These are phyloP conservation scores for Ctenosaura bakeri DNA, from an alignment of 2,797 vertebrate genomes.

Conservation along the genomic window DNA sequence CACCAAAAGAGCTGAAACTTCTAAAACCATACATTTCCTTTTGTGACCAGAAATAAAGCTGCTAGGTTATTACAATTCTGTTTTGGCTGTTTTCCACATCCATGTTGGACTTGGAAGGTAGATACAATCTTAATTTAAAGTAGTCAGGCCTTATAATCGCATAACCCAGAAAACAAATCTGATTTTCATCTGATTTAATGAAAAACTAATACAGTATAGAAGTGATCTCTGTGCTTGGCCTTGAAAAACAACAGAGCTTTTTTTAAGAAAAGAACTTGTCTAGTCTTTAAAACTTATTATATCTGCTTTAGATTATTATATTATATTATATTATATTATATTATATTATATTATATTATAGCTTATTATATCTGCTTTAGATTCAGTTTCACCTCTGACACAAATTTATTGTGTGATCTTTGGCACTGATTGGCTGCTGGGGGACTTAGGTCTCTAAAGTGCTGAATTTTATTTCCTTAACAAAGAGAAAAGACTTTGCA, in stretches of 20 bases:
- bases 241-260: neutral
- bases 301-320: neutral
- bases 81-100: neutral
- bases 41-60: neutral
- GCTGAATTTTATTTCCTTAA: neutral
- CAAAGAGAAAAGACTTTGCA: neutral
- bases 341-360: neutral
- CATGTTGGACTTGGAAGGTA: neutral
- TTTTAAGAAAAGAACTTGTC: neutral
- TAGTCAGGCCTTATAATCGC: neutral
- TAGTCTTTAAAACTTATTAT: neutral
- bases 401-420: neutral
- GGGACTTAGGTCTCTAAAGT: neutral
- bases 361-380: neutral
- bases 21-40: neutral
- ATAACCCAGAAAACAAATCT: neutral
- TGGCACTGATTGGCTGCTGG: neutral
- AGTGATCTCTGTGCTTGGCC: neutral
- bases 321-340: too few species aligned
- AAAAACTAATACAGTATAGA: neutral
- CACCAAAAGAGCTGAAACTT: neutral
- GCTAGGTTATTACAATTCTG: neutral
- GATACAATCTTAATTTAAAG: neutral
- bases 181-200: neutral
- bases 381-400: neutral